These are phyloP conservation scores for Tachystola acroxantha DNA, from an alignment of 2,888 invertebrate genomes.

Conservation along the genomic window DNA sequence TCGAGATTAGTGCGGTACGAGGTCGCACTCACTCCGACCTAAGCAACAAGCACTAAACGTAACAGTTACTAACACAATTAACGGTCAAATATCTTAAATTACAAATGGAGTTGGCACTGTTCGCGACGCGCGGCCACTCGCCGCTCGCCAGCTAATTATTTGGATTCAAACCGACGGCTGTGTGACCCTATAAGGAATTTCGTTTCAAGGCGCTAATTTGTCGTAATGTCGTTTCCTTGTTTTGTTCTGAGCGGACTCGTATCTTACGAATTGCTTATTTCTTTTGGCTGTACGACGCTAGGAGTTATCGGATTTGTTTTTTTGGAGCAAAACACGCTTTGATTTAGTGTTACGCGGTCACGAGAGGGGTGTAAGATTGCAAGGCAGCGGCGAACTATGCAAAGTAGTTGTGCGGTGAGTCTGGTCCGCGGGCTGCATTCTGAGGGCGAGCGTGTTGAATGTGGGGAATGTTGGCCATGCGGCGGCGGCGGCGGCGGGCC, in stretches of 20 bases:
- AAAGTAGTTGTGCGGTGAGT: slow-evolving; percentile 59
- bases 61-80: slow-evolving; percentile 67
- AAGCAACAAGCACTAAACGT: slow-evolving; percentile 69
- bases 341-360: slow-evolving; percentile 8
- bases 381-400: slow-evolving; percentile 48
- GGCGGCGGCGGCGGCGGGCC: slow-evolving; percentile 31
- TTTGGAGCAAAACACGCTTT: not conserved
- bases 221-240: slow-evolving; percentile 35
- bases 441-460: slow-evolving; percentile 65
- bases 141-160: slow-evolving; percentile 64
- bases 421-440: slow-evolving; percentile 62
- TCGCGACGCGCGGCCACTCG: slow-evolving; percentile 57
- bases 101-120: slow-evolving; percentile 66
- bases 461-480: slow-evolving; percentile 59
- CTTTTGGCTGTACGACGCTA: slow-evolving; percentile 5
- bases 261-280: slow-evolving; percentile 22
- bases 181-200: slow-evolving; percentile 50
- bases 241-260: slow-evolving; percentile 27
- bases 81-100: slow-evolving; percentile 69
- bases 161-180: slow-evolving; percentile 54
- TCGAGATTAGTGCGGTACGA: slow-evolving; percentile 37
- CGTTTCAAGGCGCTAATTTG: slow-evolving; percentile 46
- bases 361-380: slow-evolving; percentile 26
- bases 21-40: slow-evolving; percentile 45
- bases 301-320: not conserved